phyloP scores from a whole-genome alignment of 1,140 invertebrate genomes.

The Acromyrmex echinatior region DNA sequence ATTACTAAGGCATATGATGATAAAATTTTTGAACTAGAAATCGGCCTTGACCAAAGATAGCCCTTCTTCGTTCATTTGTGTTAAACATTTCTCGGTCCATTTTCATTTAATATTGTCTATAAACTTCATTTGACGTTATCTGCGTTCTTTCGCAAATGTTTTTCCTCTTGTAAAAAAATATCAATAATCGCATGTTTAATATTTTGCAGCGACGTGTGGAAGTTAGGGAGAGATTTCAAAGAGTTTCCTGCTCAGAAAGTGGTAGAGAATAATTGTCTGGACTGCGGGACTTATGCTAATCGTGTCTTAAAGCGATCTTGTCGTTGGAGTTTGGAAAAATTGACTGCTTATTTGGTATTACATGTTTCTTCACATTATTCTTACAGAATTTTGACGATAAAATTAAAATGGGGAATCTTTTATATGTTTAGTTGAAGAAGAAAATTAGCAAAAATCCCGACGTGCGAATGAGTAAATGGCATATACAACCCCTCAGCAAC shows the following conservation, averaged over 20 bases:
- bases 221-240: conserved; percentile 88
- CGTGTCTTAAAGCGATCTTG: conserved; percentile 85
- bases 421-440: conserved; percentile 84
- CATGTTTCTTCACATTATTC: conserved; percentile 26
- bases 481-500: conserved; percentile 87
- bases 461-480: conserved; percentile 89
- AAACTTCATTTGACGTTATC: conserved; percentile 6
- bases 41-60: too few relatives aligned
- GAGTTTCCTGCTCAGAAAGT: conserved; percentile 86
- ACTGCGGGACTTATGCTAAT: conserved; percentile 88
- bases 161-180: not conserved
- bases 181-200: conserved; percentile 19
- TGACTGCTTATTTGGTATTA: conserved; percentile 87
- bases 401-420: conserved; percentile 20
- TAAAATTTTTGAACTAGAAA: too few relatives aligned
- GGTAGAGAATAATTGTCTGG: conserved; percentile 88
- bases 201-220: conserved; percentile 88
- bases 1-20: too few relatives aligned
- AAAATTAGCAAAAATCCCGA: conserved; percentile 87
- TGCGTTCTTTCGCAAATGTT: not conserved
- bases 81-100: not conserved
- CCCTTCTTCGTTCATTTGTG: too few relatives aligned
- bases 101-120: not conserved
- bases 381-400: not conserved
- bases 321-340: conserved; percentile 89